Evolutionary conservation across 2,113 vertebrate species (phyloP), one percentile per base, ranked within the genome.

Genomic region (Myiagra hebetior): DNA sequence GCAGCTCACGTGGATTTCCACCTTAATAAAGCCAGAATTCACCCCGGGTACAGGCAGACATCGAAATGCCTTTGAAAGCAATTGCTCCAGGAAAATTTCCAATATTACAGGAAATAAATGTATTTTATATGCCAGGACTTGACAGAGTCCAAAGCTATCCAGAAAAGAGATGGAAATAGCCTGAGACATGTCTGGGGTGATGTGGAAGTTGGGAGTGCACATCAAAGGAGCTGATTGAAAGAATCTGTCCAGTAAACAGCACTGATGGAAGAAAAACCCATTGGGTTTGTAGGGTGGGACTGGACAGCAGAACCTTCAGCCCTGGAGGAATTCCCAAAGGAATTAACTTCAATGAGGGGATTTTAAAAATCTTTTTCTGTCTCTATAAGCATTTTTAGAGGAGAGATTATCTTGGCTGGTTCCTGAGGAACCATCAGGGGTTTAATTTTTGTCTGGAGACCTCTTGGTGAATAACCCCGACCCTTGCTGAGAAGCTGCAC

Each of bases 91-190:
- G 91, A 81, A 59, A 55, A 84, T 21, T 30, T 67, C 76, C 59
- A 55, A 1, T 67, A 84, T 86, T 92, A n/a, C 15, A 63, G 67
- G 59, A 84, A 89, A 84, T 59, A 49, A 65, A 80, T 80, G 41
- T 70, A 60, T 63, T 84, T 8, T 55, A 31, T 31, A 16, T 83
- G 79, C 89, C 79, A 92, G 60, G 79, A 74, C 39, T n/a, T 85
- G 91, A 88, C 88, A 91, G 70, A 81, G 76, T 81, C 68, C 83
- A 74, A 67, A 86, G 44, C 56, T 31, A 39, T 15, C 60, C 50
- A 86, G 87, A 26, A 49, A 59, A 55, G n/a, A 91, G 85, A 91
- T 20, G 47, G 79, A 67, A 93, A 94, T 86, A 62, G 57, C 39
- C 57, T 72, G 74, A 81, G 94, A 92, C 85, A 27, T 11, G 55